A percentile compares a stretch with the other conserved stretches of the same genome.
phyloP scores from a whole-genome alignment of 2,113 vertebrate genomes.

The Rana temporaria region DNA sequence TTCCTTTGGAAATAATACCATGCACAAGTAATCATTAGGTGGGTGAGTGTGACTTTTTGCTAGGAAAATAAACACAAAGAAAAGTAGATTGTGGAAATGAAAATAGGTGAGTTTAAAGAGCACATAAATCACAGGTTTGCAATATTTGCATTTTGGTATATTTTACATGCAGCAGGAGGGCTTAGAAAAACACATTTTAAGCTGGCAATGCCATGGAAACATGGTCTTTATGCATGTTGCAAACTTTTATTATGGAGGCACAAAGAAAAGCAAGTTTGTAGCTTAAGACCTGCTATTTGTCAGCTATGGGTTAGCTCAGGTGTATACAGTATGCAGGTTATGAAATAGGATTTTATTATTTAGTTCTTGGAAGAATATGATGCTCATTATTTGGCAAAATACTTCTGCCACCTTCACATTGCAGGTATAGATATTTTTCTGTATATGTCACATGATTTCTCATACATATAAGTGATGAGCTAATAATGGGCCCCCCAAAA shows the following conservation, averaged over 20 bases:
- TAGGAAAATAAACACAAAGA: slow-evolving; percentile 37
- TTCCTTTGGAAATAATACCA: slow-evolving; percentile 13
- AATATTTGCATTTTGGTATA: slow-evolving; percentile 31
- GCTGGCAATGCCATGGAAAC: slow-evolving; percentile 39
- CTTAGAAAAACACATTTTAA: slow-evolving; percentile 12
- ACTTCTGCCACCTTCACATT: too few relatives aligned
- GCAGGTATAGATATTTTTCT: too few relatives aligned
- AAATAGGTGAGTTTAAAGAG: slow-evolving; percentile 27
- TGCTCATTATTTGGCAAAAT: too few relatives aligned
- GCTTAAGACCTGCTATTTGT: not conserved
- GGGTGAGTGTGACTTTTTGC: not conserved
- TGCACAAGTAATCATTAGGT: slow-evolving; percentile 27
- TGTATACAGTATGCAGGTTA: not conserved
- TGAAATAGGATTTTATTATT: not conserved
- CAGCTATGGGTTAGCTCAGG: not conserved
- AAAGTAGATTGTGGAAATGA: not conserved
- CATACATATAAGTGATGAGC: too few relatives aligned
- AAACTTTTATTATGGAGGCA: slow-evolving; percentile 24
- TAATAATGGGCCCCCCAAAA: too few relatives aligned
- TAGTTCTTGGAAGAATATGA: too few relatives aligned
- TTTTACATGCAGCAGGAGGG: slow-evolving; percentile 34
- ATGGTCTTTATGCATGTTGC: not conserved
- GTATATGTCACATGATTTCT: too few relatives aligned
- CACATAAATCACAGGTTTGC: slow-evolving; percentile 38
- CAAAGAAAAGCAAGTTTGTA: not conserved